Percentiles rank a stretch among this genome's conserved stretches.
phyloP scores from a whole-genome alignment of 2,888 invertebrate species.

The Suillia variegata region DNA sequence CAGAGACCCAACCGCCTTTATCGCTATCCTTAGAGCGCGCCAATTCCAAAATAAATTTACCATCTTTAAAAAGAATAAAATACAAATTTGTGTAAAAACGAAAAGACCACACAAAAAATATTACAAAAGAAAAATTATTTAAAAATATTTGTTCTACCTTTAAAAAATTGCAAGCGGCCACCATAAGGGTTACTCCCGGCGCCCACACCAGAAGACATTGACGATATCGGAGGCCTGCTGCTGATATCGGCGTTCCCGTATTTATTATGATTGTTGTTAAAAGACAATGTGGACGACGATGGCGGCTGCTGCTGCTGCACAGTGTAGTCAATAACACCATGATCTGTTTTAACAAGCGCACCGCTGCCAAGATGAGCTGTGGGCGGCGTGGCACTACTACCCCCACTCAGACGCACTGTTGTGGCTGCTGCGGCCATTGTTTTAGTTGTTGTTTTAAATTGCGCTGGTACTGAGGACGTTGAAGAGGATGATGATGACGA shows the following conservation, averaged over 20 bases:
- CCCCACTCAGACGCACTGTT: constrained; percentile 9
- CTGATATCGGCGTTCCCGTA: constrained; percentile 43
- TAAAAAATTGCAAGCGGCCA: constrained; percentile 61
- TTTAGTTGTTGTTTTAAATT: constrained; percentile 1
- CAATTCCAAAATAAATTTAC: constrained; percentile 87
- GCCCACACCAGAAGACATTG: constrained; percentile 30
- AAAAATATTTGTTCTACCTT: constrained; percentile 43
- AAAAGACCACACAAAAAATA: background rate
- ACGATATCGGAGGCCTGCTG: constrained; percentile 51
- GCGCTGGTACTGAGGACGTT: background rate
- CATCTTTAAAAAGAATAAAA: constrained; percentile 66
- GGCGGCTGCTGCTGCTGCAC: too few species aligned
- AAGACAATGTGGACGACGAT: constrained; percentile 26
- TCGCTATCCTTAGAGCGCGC: constrained; percentile 78
- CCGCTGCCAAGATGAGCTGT: constrained; percentile 18
- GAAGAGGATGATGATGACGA: constrained; percentile 2
- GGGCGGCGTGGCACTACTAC: too few species aligned
- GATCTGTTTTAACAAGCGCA: background rate
- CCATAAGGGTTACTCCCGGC: constrained; percentile 40
- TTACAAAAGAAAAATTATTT: background rate
- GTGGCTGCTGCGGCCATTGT: background rate
- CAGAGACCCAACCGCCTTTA: constrained; percentile 86
- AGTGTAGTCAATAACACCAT: constrained; percentile 23
- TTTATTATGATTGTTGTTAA: constrained; percentile 25
- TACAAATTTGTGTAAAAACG: background rate